These are phyloP conservation scores for Anolis apletophallus DNA, from an alignment of 2,797 vertebrate genomes.

Conservation along the genomic window DNA sequence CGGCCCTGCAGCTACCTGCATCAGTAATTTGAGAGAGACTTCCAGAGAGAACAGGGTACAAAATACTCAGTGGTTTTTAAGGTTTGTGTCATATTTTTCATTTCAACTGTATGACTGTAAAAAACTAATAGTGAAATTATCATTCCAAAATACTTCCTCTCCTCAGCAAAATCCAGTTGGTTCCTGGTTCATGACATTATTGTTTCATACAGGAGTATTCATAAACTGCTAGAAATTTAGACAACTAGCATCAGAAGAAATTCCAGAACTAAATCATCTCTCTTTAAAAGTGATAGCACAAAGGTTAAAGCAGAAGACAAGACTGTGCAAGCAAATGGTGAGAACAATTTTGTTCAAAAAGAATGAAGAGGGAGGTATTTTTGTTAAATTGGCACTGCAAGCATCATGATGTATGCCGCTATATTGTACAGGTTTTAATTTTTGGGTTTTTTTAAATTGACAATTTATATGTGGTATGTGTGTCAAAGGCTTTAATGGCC, in stretches of 20 bases:
- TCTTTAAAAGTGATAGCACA: neutral
- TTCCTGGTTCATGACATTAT: slow-evolving; percentile 10
- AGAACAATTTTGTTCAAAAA: neutral
- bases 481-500: too few species aligned
- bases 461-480: neutral
- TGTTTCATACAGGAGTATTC: slow-evolving; percentile 22
- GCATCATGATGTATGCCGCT: neutral
- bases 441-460: neutral
- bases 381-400: neutral
- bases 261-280: neutral
- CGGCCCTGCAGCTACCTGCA: neutral
- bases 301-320: neutral
- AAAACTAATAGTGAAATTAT: slow-evolving; percentile 31
- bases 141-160: slow-evolving; percentile 24
- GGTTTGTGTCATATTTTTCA: neutral
- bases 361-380: neutral
- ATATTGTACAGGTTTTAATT: neutral
- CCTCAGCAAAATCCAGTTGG: slow-evolving; percentile 27
- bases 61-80: neutral
- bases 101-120: neutral
- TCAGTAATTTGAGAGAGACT: slow-evolving; percentile 36
- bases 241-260: neutral
- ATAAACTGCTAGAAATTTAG: slow-evolving; percentile 29
- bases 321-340: neutral
- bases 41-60: slow-evolving; percentile 9